phyloP scores from a whole-genome alignment of 2,888 invertebrate genomes.

The Cantharis flavilabris region DNA sequence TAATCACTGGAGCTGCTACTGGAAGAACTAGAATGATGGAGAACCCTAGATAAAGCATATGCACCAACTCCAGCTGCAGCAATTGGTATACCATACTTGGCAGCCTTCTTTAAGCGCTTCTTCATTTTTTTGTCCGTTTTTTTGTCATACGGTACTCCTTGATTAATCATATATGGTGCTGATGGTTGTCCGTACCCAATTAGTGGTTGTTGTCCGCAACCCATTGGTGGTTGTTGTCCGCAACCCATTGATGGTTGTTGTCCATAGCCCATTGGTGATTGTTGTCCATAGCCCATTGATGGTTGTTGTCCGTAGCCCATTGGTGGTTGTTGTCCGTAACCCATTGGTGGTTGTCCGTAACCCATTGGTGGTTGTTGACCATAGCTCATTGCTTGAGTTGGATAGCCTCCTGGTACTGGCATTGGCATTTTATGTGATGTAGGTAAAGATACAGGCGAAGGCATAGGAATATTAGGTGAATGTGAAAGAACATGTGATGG shows the following conservation, averaged over 20 bases:
- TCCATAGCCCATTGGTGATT: constrained; percentile 9
- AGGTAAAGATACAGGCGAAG: neutral
- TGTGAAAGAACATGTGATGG: neutral
- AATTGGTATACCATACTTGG: constrained; percentile 55
- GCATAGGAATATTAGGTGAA: neutral
- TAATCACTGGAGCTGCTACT: constrained; percentile 31
- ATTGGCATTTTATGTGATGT: constrained; percentile 7
- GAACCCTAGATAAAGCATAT: constrained; percentile 61
- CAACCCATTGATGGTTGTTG: neutral
- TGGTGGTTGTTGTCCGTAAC: neutral
- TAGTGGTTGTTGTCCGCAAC: neutral
- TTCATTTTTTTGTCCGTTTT: constrained; percentile 32
- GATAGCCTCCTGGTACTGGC: constrained; percentile 23
- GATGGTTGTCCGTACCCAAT: neutral
- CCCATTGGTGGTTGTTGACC: neutral
- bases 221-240: neutral
- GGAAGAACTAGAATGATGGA: constrained; percentile 35
- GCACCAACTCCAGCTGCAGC: constrained; percentile 60
- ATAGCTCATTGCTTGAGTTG: constrained; percentile 1
- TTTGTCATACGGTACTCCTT: neutral
- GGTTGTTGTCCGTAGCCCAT: constrained; percentile 11
- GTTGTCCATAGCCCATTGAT: neutral
- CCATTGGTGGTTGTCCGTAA: neutral
- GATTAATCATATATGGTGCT: neutral
- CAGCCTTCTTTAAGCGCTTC: constrained; percentile 47